Percentiles rank a stretch among this genome's conserved stretches.
Conservation (phyloP, 2,888 invertebrate genomes). For the Agonopterix subpropinquella region DNA sequence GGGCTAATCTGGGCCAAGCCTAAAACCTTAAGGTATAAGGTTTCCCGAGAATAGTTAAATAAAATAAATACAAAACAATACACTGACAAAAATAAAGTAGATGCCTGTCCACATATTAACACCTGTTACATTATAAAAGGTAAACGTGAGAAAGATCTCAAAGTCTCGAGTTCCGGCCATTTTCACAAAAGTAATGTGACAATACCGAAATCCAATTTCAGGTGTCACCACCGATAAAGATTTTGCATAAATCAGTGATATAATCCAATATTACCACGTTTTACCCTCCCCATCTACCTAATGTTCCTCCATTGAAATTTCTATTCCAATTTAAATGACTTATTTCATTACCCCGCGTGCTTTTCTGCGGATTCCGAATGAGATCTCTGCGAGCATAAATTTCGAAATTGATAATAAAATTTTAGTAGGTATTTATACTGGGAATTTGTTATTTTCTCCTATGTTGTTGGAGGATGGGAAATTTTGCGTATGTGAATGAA, state of each 20-base stretch:
- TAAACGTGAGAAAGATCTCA: neutral
- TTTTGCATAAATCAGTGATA: conserved; percentile 72
- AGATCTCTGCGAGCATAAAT: conserved; percentile 57
- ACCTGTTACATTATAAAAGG: too few relatives aligned
- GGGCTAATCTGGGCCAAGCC: too few relatives aligned
- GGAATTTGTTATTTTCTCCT: conserved; percentile 36
- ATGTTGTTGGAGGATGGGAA: neutral
- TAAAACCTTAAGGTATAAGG: too few relatives aligned
- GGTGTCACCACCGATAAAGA: conserved; percentile 66
- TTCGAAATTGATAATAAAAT: conserved; percentile 66
- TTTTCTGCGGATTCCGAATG: conserved; percentile 38
- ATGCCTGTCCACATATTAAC: too few relatives aligned
- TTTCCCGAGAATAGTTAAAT: too few relatives aligned
- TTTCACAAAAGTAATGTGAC: conserved; percentile 43
- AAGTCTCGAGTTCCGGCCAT: conserved; percentile 3
- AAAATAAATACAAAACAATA: too few relatives aligned
- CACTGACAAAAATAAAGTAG: too few relatives aligned
- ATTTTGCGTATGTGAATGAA: conserved; percentile 1
- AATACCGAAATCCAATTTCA: conserved; percentile 64
- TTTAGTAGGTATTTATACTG: conserved; percentile 51
- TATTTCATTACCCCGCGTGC: conserved; percentile 64
- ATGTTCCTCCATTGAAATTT: conserved; percentile 66
- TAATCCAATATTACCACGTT: conserved; percentile 70
- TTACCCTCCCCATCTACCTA: conserved; percentile 52
- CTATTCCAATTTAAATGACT: conserved; percentile 73